Evolutionary conservation across 2,888 invertebrate species (phyloP).

Genomic region (Pachycephus smyrnensis): DNA sequence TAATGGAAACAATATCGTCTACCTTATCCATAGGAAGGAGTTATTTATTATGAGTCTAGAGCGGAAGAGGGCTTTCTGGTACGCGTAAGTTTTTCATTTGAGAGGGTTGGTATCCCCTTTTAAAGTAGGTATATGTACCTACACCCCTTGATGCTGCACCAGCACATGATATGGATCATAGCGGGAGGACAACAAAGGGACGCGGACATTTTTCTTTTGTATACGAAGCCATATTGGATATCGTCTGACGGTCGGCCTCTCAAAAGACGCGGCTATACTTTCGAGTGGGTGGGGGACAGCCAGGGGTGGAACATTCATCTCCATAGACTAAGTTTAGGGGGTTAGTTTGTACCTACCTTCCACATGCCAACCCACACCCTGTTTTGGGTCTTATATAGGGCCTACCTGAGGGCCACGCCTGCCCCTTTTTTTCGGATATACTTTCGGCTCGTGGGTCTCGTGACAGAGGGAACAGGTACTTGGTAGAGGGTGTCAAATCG

Average conservation of each 20-base stretch:
- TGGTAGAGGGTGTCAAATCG: conserved; percentile 18
- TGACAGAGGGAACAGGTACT: conserved; percentile 17
- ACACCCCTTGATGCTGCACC: background rate
- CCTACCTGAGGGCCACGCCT: conserved; percentile 52
- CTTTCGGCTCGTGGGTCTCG: conserved; percentile 12
- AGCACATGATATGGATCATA: conserved; percentile 15
- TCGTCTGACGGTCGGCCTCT: conserved; percentile 36
- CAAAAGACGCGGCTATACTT: conserved; percentile 30
- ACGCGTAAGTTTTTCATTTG: background rate
- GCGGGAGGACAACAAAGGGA: conserved; percentile 23
- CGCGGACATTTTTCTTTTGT: conserved; percentile 27
- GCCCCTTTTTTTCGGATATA: conserved; percentile 17
- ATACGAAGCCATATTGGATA: conserved; percentile 30
- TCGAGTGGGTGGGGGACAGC: conserved; percentile 22
- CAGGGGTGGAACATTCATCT: conserved; percentile 47
- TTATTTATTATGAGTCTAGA: background rate
- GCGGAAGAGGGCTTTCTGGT: background rate
- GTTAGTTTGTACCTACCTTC: conserved; percentile 26
- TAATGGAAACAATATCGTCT: background rate
- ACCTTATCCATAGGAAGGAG: background rate
- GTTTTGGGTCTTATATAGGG: conserved; percentile 13
- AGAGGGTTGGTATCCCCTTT: background rate
- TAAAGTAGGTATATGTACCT: background rate
- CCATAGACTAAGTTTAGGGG: conserved; percentile 42
- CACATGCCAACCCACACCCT: conserved; percentile 25